Conservation (phyloP, 2,888 invertebrate species). For the Eretmocerus hayati region DNA sequence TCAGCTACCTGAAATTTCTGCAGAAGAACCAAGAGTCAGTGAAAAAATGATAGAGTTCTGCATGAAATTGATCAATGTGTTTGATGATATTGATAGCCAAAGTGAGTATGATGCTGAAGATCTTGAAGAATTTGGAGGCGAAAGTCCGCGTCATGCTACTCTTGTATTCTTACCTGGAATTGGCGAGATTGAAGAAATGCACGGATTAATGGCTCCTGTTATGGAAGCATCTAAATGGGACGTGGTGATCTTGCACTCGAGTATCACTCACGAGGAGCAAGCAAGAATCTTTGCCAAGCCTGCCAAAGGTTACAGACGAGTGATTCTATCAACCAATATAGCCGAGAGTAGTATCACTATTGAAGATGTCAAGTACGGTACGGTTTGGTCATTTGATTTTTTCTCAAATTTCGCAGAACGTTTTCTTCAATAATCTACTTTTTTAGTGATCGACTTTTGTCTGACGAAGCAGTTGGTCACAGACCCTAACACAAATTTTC, state of each 20-base stretch:
- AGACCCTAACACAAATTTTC: slow-evolving; percentile 71
- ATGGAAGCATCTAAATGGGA: slow-evolving; percentile 47
- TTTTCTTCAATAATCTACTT: no score
- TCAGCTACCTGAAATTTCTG: slow-evolving; percentile 45
- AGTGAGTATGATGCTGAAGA: slow-evolving; percentile 26
- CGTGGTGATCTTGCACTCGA: slow-evolving; percentile 64
- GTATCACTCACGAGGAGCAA: slow-evolving; percentile 74
- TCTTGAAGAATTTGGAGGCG: slow-evolving; percentile 40
- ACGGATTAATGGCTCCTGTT: slow-evolving; percentile 39
- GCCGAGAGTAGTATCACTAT: slow-evolving; percentile 91
- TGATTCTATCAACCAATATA: slow-evolving; percentile 85
- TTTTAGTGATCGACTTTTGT: slow-evolving; percentile 95
- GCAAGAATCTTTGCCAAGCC: slow-evolving; percentile 56
- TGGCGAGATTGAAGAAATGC: slow-evolving; percentile 71
- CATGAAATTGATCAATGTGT: slow-evolving; percentile 52
- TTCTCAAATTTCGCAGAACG: no score
- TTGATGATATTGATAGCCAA: slow-evolving; percentile 55
- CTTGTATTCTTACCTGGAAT: slow-evolving; percentile 87
- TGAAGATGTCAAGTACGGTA: slow-evolving; percentile 76
- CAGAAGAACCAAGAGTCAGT: slow-evolving; percentile 57
- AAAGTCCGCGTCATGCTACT: slow-evolving; percentile 57
- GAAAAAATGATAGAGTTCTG: slow-evolving; percentile 56
- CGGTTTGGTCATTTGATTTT: no score
- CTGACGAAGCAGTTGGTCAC: slow-evolving; percentile 75
- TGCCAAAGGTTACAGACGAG: slow-evolving; percentile 63